phyloP scores from a whole-genome alignment of 1,140 invertebrate genomes.

The Dendrolimus kikuchii region DNA sequence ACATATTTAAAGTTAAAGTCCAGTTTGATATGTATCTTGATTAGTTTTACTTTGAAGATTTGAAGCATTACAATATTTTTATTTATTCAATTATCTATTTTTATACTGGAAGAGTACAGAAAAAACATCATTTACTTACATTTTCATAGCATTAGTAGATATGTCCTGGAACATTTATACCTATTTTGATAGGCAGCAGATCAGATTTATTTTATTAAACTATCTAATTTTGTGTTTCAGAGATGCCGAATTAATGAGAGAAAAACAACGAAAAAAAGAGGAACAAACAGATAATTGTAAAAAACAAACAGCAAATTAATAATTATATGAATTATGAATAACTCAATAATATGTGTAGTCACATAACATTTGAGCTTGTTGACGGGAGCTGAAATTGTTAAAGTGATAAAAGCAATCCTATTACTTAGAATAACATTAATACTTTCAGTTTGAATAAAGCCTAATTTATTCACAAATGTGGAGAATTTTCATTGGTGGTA shows the following conservation, averaged over 20 bases:
- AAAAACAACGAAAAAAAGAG: constrained; percentile 83
- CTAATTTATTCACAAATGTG: constrained; percentile 20
- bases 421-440: constrained; percentile 23
- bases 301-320: constrained; percentile 70
- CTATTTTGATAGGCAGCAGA: too few relatives aligned
- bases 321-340: constrained; percentile 14
- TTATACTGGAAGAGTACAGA: too few relatives aligned
- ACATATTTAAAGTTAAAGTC: too few relatives aligned
- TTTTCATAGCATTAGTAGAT: too few relatives aligned
- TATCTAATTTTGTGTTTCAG: constrained; percentile 63
- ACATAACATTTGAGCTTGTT: constrained; percentile 31
- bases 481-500: constrained; percentile 5
- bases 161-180: too few relatives aligned
- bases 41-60: too few relatives aligned
- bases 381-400: constrained; percentile 35
- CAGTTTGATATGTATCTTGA: too few relatives aligned
- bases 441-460: constrained; percentile 23
- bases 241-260: constrained; percentile 86
- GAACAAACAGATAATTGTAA: constrained; percentile 49
- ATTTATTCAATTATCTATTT: too few relatives aligned
- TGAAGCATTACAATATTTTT: too few relatives aligned
- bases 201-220: too few relatives aligned
- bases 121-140: too few relatives aligned
- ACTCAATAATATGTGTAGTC: constrained; percentile 30
- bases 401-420: constrained; percentile 43